These are phyloP conservation scores for Eubucco bourcierii DNA, from an alignment of 2,113 vertebrate genomes.

Conservation along the genomic window DNA sequence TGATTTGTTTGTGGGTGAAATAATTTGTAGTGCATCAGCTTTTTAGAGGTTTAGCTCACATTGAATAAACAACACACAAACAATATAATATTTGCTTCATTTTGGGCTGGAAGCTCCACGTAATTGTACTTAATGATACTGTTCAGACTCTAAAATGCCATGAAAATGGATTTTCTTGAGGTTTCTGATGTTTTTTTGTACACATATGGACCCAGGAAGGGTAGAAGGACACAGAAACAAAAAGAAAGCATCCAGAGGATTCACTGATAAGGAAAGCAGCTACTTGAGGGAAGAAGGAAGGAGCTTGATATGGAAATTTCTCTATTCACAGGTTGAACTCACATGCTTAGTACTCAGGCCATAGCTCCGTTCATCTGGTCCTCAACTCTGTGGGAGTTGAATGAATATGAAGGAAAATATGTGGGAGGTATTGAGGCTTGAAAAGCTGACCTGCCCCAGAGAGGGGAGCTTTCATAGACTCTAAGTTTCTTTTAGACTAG, in stretches of 20 bases:
- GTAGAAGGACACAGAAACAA: neutral
- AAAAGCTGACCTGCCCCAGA: neutral
- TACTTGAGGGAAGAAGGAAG: neutral
- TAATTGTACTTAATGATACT: accelerated
- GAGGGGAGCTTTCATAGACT: neutral
- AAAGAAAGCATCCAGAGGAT: neutral
- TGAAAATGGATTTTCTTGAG: neutral
- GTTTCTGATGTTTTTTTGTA: neutral
- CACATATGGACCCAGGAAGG: neutral
- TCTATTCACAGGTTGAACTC: neutral
- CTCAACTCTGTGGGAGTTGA: neutral
- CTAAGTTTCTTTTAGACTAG: neutral
- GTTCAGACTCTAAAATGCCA: neutral
- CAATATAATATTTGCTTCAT: neutral
- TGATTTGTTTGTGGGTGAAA: neutral
- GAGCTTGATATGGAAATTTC: neutral
- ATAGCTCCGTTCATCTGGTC: neutral
- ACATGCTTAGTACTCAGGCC: accelerated
- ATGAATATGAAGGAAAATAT: neutral
- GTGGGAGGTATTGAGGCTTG: neutral
- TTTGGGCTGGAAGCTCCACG: neutral
- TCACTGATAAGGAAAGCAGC: neutral
- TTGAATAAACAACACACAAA: neutral
- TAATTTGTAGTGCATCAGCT: neutral
- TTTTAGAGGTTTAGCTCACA: neutral